Conservation (phyloP, 2,888 invertebrate species). For the Stramonita haemastoma region DNA sequence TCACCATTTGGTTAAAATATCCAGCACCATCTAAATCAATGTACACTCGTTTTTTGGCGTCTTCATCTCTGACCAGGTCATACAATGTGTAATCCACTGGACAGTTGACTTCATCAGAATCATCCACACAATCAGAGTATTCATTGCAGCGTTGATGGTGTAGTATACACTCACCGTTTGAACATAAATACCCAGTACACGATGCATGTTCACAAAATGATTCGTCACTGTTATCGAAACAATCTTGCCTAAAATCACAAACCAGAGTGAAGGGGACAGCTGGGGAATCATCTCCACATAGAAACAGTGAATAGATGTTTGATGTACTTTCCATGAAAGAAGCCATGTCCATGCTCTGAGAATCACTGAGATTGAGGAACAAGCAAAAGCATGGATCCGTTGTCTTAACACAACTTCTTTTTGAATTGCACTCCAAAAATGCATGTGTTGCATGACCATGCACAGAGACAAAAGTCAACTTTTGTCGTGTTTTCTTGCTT, state of each 20-base stretch:
- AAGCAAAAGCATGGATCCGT: neutral
- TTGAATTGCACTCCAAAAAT: neutral
- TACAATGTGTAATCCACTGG: neutral
- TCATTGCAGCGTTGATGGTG: constrained; percentile 10
- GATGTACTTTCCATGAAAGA: neutral
- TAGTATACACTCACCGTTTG: neutral
- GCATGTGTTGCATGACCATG: neutral
- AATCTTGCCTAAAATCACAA: neutral
- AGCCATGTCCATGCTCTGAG: neutral
- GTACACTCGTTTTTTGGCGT: neutral
- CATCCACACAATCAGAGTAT: neutral
- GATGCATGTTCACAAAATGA: neutral
- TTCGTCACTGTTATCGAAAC: neutral
- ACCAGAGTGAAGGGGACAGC: neutral
- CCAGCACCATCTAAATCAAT: constrained; percentile 30
- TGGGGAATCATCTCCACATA: neutral
- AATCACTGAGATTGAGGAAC: neutral
- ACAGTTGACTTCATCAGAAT: constrained; percentile 1
- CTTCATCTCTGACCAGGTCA: neutral
- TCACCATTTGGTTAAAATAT: neutral
- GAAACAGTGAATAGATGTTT: neutral
- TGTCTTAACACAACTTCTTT: neutral
- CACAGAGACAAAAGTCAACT: neutral
- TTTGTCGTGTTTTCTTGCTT: neutral
- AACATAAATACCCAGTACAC: neutral